A percentile compares a stretch with the other conserved stretches of the same genome.
phyloP scores from a whole-genome alignment of 2,113 vertebrate genomes.

The Neodon shergylaensis region DNA sequence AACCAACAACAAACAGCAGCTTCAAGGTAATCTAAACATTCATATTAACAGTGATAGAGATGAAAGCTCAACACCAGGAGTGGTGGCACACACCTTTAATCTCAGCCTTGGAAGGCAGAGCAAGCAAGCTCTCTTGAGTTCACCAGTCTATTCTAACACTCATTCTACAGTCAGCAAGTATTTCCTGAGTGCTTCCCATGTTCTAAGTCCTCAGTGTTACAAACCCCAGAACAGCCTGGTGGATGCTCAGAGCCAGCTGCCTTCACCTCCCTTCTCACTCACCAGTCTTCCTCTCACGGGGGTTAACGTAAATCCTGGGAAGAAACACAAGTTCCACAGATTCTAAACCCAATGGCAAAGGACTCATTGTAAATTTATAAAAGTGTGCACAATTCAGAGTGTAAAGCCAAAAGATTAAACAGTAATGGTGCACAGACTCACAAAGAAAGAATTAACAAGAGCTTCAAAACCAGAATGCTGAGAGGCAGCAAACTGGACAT shows the following conservation, averaged over 20 bases:
- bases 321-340: not conserved
- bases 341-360: not conserved
- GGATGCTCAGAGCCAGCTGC: not conserved
- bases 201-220: not conserved
- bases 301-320: no score
- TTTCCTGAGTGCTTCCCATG: not conserved
- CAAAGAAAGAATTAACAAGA: fast-evolving
- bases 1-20: not conserved
- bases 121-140: not conserved
- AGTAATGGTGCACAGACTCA: no score
- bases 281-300: not conserved
- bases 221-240: not conserved
- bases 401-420: not conserved
- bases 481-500: not conserved
- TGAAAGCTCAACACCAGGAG: not conserved
- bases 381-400: not conserved
- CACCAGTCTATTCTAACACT: not conserved
- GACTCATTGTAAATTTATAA: not conserved
- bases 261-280: not conserved
- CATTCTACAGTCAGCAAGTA: not conserved
- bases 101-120: not conserved
- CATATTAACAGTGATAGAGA: not conserved
- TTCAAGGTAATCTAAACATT: not conserved
- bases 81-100: not conserved
- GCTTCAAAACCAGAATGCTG: not conserved